Base-by-base conservation (phyloP, 1,140 invertebrate genomes). In the Heliconius congener region DNA sequence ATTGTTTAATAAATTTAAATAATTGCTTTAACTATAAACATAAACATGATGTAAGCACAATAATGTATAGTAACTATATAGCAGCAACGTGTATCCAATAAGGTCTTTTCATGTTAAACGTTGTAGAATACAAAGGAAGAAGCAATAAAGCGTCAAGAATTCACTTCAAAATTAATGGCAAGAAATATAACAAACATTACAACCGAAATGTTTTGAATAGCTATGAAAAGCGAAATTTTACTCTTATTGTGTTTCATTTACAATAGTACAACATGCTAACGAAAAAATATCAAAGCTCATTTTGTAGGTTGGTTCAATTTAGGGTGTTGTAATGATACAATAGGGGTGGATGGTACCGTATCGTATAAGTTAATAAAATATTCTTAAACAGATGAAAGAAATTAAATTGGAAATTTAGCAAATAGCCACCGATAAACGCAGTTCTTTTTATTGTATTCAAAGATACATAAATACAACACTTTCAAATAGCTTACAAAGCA, bases 191-290 rank as follows among this genome's bases (percentile, higher is more conserved):
- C 74, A 86, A 84, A 81, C 83, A 82, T 85, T 85, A 83, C 30
- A 88, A 23, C 55, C n/a, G n/a, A 57, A 87, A 87, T 86, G 86
- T 87, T 87, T 87, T 87, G 82, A 88, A 83, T 90, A 87, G 84
- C 79, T 57, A 80, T 90, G 89, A 92, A 90, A 88, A 88, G 86
- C 85, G 82, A 84, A 90, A 88, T 90, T 92, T 87, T 80, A 84
- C 81, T 86, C 82, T 85, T 84, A 90, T 92, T 92, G 89, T 92
- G 85, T 87, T 83, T 79, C 82, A 83, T 90, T 86, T 86, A 91
- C 89, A 92, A 92, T 86, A 81, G 87, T 81, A 82, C 78, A 81
- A 80, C 76, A 78, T 30, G 76, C 78, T 85, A 85, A 66, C 9
- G 60, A 66, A 90, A 88, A 87, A 87, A 85, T 82, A 74, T 85